Conservation (phyloP, 2,888 invertebrate species). For the Napeogenes sylphis region DNA sequence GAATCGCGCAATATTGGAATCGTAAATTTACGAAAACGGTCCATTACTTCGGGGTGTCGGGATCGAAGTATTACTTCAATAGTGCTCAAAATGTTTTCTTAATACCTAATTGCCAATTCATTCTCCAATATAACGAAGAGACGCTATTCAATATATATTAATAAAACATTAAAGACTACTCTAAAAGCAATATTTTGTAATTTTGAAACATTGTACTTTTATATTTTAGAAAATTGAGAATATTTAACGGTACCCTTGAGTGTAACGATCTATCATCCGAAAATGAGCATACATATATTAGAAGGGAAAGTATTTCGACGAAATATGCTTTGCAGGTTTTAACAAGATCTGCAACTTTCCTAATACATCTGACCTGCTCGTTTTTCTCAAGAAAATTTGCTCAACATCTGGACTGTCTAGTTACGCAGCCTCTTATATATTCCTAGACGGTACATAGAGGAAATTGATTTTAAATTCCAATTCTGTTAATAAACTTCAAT, state of each 20-base stretch:
- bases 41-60: background rate
- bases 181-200: too few relatives aligned
- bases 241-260: conserved; percentile 31
- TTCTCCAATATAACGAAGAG: too few relatives aligned
- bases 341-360: conserved; percentile 53
- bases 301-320: conserved; percentile 47
- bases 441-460: too few relatives aligned
- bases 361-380: conserved; percentile 34
- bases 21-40: conserved; percentile 6
- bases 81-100: background rate
- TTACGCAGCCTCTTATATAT: background rate
- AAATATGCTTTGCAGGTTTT: conserved; percentile 42
- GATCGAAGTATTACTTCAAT: background rate
- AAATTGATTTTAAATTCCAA: too few relatives aligned
- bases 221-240: conserved; percentile 25
- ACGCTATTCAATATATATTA: too few relatives aligned
- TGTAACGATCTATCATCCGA: conserved; percentile 45
- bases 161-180: too few relatives aligned
- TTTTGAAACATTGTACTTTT: too few relatives aligned
- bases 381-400: conserved; percentile 23
- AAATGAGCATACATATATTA: conserved; percentile 38
- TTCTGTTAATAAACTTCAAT: too few relatives aligned
- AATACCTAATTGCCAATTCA: too few relatives aligned
- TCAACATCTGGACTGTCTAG: conserved; percentile 24
- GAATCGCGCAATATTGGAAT: background rate